Conservation (phyloP, 2,888 invertebrate species). For the Nemurella pictetii region DNA sequence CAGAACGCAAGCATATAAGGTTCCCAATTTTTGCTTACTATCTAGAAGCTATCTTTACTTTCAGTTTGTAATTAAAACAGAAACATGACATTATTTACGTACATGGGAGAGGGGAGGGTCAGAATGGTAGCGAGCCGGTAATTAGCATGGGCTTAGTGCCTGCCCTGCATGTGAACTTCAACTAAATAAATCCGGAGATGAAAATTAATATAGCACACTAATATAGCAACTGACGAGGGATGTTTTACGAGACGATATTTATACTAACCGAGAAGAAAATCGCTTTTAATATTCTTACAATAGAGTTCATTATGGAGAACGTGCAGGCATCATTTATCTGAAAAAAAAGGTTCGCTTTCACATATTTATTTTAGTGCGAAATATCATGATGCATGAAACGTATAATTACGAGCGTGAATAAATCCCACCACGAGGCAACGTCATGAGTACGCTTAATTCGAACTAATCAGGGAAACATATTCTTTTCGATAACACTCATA, state of each 20-base stretch:
- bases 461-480: neutral
- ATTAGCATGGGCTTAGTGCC: conserved; percentile 6
- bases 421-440: neutral
- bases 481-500: neutral
- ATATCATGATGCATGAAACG: neutral
- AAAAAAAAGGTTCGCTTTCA: neutral
- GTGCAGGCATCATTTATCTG: neutral
- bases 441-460: neutral
- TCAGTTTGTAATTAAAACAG: conserved; percentile 25
- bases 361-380: neutral
- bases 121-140: neutral
- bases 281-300: neutral
- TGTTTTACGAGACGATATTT: neutral
- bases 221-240: neutral
- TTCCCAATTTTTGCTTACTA: neutral
- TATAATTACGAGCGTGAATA: neutral
- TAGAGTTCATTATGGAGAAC: neutral
- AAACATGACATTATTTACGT: conserved; percentile 10
- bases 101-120: neutral
- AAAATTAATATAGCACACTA: conserved; percentile 9
- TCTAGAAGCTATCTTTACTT: conserved; percentile 19
- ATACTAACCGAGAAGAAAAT: neutral
- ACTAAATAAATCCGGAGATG: conserved; percentile 26
- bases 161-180: neutral
- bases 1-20: neutral